Evolutionary conservation across 2,797 vertebrate species (phyloP).

Genomic region (Enteromius mattozi): DNA sequence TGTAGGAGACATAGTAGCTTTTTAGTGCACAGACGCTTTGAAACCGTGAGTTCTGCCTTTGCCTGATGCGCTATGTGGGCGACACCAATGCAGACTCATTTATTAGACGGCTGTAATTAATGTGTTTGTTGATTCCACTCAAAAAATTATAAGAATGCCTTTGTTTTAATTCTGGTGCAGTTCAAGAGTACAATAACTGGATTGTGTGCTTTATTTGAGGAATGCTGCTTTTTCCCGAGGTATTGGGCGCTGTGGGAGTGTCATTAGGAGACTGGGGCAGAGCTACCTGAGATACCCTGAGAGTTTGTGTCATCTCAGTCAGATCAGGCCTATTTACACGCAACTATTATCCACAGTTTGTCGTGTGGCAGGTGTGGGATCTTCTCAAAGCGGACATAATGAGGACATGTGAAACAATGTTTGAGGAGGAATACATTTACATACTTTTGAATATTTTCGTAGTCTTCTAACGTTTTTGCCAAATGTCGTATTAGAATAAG

Average conservation of each 20-base stretch:
- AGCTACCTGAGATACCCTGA: neutral
- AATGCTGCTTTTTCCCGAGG: conserved; percentile 1
- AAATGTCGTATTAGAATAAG: conserved; percentile 45
- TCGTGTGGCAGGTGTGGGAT: conserved; percentile 78
- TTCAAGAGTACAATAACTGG: neutral
- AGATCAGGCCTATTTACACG: conserved; percentile 65
- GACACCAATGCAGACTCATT: conserved; percentile 46
- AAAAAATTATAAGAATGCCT: conserved; percentile 31
- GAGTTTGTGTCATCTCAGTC: conserved; percentile 35
- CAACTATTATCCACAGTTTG: conserved; percentile 71
- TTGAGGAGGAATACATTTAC: conserved; percentile 64
- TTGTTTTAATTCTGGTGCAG: conserved; percentile 18
- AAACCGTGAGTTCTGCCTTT: conserved; percentile 46
- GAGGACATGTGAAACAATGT: conserved; percentile 71
- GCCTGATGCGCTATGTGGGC: conserved; percentile 47
- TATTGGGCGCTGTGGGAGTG: neutral
- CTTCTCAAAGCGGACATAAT: conserved; percentile 79
- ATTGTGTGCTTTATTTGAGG: neutral
- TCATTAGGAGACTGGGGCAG: conserved; percentile 1
- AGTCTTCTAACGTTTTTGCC: conserved; percentile 41
- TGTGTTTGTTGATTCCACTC: conserved; percentile 39
- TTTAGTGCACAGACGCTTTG: conserved; percentile 34
- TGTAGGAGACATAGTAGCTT: conserved; percentile 40
- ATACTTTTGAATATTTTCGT: conserved; percentile 63
- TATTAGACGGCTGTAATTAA: conserved; percentile 53